Percentiles rank a stretch among this genome's conserved stretches.
phyloP scores from a whole-genome alignment of 1,140 invertebrate genomes.

The Babylonia areolata region DNA sequence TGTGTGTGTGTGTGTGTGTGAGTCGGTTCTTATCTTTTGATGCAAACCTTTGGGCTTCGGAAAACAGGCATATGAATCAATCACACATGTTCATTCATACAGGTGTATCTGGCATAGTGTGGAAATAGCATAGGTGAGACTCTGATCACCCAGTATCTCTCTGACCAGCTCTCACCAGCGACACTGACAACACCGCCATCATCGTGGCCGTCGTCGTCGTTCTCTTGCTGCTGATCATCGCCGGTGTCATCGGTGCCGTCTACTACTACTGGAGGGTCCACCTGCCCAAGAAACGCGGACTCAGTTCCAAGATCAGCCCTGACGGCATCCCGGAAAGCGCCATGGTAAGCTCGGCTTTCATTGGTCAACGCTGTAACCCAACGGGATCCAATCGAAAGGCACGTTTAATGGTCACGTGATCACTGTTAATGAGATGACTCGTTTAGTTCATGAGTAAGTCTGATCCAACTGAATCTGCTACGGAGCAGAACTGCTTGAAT shows the following conservation, averaged over 20 bases:
- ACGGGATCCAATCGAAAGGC: no score
- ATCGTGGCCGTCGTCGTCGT: slow-evolving; percentile 1
- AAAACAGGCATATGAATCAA: no score
- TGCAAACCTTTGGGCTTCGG: not conserved
- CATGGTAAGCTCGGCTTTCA: not conserved
- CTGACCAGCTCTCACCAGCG: not conserved
- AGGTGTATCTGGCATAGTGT: no score
- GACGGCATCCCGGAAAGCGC: slow-evolving; percentile 27
- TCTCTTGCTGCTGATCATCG: not conserved
- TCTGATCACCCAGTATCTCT: no score
- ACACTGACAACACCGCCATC: not conserved
- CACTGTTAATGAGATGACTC: no score
- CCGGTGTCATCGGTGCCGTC: not conserved
- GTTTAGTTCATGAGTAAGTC: no score
- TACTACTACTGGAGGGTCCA: slow-evolving; percentile 6
- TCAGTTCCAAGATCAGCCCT: not conserved
- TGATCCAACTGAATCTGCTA: no score
- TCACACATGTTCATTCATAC: no score
- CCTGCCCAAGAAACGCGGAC: not conserved
- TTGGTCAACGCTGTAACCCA: no score
- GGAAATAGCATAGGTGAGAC: no score
- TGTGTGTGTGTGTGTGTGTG: not conserved
- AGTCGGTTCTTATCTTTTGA: not conserved
- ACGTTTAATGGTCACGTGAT: no score
- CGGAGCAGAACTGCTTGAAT: no score